A percentile compares a stretch with the other conserved stretches of the same genome.
phyloP scores from a whole-genome alignment of 2,888 invertebrate genomes.

The Melieria crassipennis region DNA sequence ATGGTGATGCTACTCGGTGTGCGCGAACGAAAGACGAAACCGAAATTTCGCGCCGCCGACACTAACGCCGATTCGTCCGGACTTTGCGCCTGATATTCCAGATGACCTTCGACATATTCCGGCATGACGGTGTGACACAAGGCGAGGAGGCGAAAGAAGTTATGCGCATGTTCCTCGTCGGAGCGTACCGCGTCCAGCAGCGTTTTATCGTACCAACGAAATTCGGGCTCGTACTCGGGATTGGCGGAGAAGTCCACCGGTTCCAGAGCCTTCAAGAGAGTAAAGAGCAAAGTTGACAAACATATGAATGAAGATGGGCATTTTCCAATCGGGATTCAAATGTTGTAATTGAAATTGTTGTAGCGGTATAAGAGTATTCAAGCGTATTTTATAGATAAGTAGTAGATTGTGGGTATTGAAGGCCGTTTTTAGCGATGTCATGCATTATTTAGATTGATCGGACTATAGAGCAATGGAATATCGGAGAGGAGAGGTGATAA shows the following conservation, averaged over 20 bases:
- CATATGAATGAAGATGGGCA: not conserved
- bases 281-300: not conserved
- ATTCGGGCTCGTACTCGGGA: conserved; percentile 88
- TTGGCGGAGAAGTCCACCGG: conserved; percentile 95
- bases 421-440: too few species aligned
- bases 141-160: conserved; percentile 91
- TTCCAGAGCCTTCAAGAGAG: conserved; percentile 72
- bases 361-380: not conserved
- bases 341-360: not conserved
- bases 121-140: conserved; percentile 99
- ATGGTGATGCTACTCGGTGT: conserved; percentile 93
- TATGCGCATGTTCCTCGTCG: conserved; percentile 79
- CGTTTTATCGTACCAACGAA: conserved; percentile 91
- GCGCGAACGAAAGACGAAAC: conserved; percentile 95
- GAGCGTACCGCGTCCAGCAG: conserved; percentile 84
- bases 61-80: conserved; percentile 98
- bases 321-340: too few species aligned
- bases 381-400: not conserved
- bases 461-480: too few species aligned
- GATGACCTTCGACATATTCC: conserved; percentile 82
- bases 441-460: too few species aligned
- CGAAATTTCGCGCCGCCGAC: conserved; percentile 97
- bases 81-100: conserved; percentile 84
- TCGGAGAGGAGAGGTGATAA: too few species aligned
- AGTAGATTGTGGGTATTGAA: too few species aligned